These are phyloP conservation scores for Equus przewalskii DNA, from an alignment of 2,113 vertebrate genomes.

Conservation along the genomic window DNA sequence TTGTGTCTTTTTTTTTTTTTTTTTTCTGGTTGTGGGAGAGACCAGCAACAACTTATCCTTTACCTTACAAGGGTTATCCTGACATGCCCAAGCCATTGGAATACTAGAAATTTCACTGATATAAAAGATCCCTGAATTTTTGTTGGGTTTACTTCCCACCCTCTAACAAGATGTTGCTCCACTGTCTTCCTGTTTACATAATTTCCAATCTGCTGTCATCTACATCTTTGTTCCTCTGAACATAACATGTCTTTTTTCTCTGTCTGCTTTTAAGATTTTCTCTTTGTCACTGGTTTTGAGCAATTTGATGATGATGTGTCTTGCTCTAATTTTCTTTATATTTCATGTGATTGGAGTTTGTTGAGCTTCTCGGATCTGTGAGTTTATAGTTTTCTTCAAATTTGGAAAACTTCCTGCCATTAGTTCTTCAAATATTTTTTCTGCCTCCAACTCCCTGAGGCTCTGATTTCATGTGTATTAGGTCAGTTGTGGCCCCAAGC, in stretches of 20 bases:
- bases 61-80: neutral
- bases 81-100: neutral
- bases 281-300: neutral
- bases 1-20: neutral
- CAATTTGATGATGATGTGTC: neutral
- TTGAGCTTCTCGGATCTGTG: neutral
- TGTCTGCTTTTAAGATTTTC: constrained; percentile 24
- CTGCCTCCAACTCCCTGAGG: neutral
- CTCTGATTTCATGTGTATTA: neutral
- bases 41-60: neutral
- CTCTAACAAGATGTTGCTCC: neutral
- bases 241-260: neutral
- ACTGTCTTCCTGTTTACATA: neutral
- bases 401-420: neutral
- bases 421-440: constrained; percentile 6
- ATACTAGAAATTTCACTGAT: constrained; percentile 3
- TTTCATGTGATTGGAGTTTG: neutral
- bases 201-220: neutral
- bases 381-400: neutral
- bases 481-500: neutral
- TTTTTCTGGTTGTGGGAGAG: neutral
- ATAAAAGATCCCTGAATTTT: neutral
- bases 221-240: neutral
- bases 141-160: neutral
- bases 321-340: constrained; percentile 16